A percentile compares a stretch with the other conserved stretches of the same genome.
Conservation (phyloP, 2,113 vertebrate species). For the Cyphomyrus plagiostoma region DNA sequence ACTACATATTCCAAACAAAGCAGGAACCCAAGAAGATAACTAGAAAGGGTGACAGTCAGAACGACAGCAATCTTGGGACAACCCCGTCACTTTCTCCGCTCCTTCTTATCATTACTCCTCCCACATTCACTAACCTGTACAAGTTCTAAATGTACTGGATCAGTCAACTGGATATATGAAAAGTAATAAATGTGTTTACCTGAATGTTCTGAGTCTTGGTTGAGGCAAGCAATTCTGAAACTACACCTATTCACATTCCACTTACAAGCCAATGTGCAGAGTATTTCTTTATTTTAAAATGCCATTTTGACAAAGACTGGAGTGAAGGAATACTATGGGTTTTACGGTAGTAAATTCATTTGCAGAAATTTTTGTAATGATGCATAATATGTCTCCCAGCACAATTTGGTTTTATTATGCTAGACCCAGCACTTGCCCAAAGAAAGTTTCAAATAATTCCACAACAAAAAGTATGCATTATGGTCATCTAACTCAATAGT, state of each 20-base stretch:
- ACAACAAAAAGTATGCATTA: too few relatives aligned
- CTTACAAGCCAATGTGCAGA: not conserved
- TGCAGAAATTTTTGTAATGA: too few relatives aligned
- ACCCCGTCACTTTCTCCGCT: not conserved
- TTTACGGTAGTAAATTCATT: too few relatives aligned
- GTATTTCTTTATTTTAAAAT: not conserved
- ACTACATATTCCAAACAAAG: not conserved
- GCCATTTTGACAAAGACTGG: too few relatives aligned
- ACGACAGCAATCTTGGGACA: not conserved
- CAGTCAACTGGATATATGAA: not conserved
- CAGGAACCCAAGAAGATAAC: not conserved
- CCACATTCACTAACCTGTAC: not conserved
- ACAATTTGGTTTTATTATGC: too few relatives aligned
- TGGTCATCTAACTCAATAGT: too few relatives aligned
- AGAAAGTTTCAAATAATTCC: too few relatives aligned
- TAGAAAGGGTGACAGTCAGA: not conserved
- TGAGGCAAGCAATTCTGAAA: not conserved
- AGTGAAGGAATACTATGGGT: too few relatives aligned
- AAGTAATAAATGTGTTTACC: not conserved
- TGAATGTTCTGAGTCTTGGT: not conserved
- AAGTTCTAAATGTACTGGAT: not conserved
- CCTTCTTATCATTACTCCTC: not conserved
- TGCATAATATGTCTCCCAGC: too few relatives aligned
- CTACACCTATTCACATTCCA: not conserved
- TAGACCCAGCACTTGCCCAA: too few relatives aligned